Base-by-base conservation (phyloP, 2,113 vertebrate genomes). In the Pyxicephalus adspersus region DNA sequence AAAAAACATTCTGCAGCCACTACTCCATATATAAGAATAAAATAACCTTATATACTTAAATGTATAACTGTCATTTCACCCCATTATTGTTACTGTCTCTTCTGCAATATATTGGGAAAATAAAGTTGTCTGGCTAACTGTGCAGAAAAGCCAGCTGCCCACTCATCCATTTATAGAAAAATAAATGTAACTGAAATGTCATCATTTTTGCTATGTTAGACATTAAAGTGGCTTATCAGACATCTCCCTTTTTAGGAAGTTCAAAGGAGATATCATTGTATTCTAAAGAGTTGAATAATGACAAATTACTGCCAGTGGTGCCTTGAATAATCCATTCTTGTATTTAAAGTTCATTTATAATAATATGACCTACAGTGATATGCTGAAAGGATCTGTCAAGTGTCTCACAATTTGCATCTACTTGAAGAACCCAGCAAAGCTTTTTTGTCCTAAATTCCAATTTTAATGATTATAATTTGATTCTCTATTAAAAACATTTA, bases 351-450 rank as follows among this genome's bases (percentile, higher is more conserved):
- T 67, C 76, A 67, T 50, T 66, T 66, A 26, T 67, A 78, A 77
- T 77, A 54, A 67, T 58, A 67, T 26, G n/a, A 67, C 45, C 64
- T 54, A 55, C 76, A 54, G 76, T 52, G 13, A 65, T 55, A 77
- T 23, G 15, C 6, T 78, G 64, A 78, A 78, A 77, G 64, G 28
- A 67, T 78, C 64, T 78, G 76, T 78, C 76, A 78, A 78, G 64
- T 78, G 29, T 78, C 64, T 65, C 15, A 3, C 29, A 78, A 78
- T 78, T 78, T 68, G 64, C 64, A 78, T 78, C 76, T 55, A 29
- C 57, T 67, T 78, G 22, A 78, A 58, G 52, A 58, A 16, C n/a
- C 13, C 31, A n/a, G 29, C 19, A 29, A 26, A 29, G 15, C 55
- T 52, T 45, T 76, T 34, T 26, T 45, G 23, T 52, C 26, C 64